These are phyloP conservation scores for Microctonus aethiopoides DNA, from an alignment of 2,888 invertebrate genomes.

Conservation along the genomic window DNA sequence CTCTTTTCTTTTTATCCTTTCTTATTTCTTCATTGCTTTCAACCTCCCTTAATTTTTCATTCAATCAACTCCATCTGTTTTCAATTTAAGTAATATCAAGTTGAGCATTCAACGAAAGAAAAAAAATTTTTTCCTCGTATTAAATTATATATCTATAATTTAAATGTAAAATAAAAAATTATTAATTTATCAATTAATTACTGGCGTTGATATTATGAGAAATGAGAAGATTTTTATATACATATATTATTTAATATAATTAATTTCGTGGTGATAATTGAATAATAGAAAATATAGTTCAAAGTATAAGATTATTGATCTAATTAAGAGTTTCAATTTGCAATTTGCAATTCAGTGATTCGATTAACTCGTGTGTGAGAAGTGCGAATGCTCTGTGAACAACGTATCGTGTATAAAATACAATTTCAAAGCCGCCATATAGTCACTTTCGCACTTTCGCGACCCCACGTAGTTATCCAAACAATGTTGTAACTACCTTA, in stretches of 20 bases:
- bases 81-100: background rate
- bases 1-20: constrained; percentile 3
- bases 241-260: no score
- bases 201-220: no score
- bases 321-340: constrained; percentile 31
- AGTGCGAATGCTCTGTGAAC: background rate
- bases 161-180: background rate
- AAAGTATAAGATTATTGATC: background rate
- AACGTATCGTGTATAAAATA: background rate
- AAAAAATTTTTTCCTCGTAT: background rate
- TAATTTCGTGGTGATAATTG: background rate
- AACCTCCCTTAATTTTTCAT: constrained; percentile 20
- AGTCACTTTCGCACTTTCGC: constrained; percentile 23
- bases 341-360: constrained; percentile 22
- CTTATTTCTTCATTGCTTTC: background rate
- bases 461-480: constrained; percentile 18
- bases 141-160: no score
- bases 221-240: no score
- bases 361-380: constrained; percentile 25
- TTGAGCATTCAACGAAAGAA: background rate
- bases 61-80: constrained; percentile 26
- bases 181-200: no score
- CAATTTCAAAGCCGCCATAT: constrained; percentile 1
- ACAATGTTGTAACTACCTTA: constrained; percentile 48
- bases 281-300: constrained; percentile 12